Conservation (phyloP, 2,797 vertebrate species). For the Channa striata region DNA sequence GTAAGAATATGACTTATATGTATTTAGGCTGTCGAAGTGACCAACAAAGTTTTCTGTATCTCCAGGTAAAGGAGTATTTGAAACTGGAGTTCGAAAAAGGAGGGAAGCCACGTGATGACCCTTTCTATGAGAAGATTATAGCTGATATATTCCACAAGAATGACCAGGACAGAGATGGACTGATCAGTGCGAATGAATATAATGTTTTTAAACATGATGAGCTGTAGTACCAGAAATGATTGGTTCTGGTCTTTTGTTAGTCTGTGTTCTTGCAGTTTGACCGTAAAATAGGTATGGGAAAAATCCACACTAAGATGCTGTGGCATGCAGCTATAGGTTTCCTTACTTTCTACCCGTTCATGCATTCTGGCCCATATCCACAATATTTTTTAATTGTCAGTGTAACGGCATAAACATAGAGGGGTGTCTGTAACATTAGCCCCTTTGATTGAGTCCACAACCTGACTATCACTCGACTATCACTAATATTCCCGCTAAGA, state of each 20-base stretch:
- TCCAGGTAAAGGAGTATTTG: slow-evolving; percentile 90
- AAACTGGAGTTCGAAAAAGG: slow-evolving; percentile 89
- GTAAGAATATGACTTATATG: neutral
- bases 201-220: slow-evolving; percentile 95
- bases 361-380: too few relatives aligned
- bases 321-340: neutral
- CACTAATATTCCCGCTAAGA: too few relatives aligned
- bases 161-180: slow-evolving; percentile 89
- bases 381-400: too few relatives aligned
- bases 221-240: slow-evolving; percentile 79
- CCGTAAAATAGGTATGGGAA: neutral
- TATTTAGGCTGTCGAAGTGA: neutral
- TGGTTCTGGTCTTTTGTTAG: too few relatives aligned
- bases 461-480: too few relatives aligned
- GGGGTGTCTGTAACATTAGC: too few relatives aligned
- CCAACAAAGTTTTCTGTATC: slow-evolving; percentile 1
- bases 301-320: neutral
- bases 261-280: slow-evolving; percentile 3
- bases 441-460: too few relatives aligned
- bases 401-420: neutral
- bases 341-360: too few relatives aligned
- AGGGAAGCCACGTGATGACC: slow-evolving; percentile 86
- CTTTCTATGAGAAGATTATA: slow-evolving; percentile 88
- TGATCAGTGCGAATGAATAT: slow-evolving; percentile 93
- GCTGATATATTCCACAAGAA: slow-evolving; percentile 93